Percentiles rank a stretch among this genome's conserved stretches.
These are phyloP conservation scores for Allobates femoralis DNA, from an alignment of 2,797 vertebrate genomes.

Conservation along the genomic window DNA sequence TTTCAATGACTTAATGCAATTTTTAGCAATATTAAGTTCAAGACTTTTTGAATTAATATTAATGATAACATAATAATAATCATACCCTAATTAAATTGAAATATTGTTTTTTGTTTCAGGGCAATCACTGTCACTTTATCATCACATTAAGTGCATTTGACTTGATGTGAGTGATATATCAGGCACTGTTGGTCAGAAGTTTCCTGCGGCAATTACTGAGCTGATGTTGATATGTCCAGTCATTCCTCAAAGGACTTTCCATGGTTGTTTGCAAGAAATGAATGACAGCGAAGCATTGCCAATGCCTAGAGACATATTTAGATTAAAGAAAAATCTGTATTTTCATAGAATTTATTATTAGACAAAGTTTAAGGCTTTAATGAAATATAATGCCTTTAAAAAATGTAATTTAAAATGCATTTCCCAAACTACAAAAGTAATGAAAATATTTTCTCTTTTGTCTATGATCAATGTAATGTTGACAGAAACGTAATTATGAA, in stretches of 20 bases:
- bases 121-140: constrained; percentile 2
- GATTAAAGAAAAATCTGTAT: background rate
- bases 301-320: constrained; percentile 27
- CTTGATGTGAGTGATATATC: constrained; percentile 10
- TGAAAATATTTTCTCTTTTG: constrained; percentile 16
- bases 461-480: constrained; percentile 41
- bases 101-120: background rate
- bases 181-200: constrained; percentile 19
- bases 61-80: background rate
- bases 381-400: background rate
- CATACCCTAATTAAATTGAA: constrained; percentile 4
- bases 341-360: constrained; percentile 15
- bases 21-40: background rate
- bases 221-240: constrained; percentile 41
- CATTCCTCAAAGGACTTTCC: constrained; percentile 26
- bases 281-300: constrained; percentile 40
- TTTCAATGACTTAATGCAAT: too few species aligned
- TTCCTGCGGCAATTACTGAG: constrained; percentile 35
- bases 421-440: constrained; percentile 24
- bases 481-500: constrained; percentile 49
- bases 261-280: constrained; percentile 3
- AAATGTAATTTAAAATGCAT: constrained; percentile 29
- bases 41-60: background rate
- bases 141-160: background rate
- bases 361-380: background rate